Conservation (phyloP, 1,140 invertebrate species). For the Atta colombica region DNA sequence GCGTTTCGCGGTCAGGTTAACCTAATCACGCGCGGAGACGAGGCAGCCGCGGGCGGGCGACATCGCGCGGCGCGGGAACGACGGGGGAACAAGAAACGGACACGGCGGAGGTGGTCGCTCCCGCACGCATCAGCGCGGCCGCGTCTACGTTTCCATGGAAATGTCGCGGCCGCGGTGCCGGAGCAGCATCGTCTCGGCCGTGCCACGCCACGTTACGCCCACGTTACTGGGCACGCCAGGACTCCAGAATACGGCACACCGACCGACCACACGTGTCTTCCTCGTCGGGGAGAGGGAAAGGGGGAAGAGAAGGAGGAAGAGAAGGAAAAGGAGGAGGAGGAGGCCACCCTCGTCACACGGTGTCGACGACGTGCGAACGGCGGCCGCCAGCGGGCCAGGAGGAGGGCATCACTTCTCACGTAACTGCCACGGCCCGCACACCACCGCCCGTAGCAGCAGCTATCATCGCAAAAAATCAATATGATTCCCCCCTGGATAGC, state of each 20-base stretch:
- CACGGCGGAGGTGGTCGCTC: constrained; percentile 37
- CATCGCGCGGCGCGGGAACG: neutral
- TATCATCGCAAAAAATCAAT: no score
- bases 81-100: neutral
- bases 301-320: no score
- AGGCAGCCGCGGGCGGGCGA: neutral
- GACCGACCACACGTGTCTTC: neutral
- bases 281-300: neutral
- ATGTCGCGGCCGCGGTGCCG: constrained; percentile 37
- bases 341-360: neutral
- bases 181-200: constrained; percentile 4
- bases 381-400: no score
- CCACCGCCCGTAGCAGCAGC: no score
- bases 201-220: neutral
- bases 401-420: no score
- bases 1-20: neutral
- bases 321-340: no score
- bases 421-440: no score
- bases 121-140: constrained; percentile 18
- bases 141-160: constrained; percentile 58
- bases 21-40: neutral
- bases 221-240: neutral
- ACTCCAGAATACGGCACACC: neutral
- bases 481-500: no score
- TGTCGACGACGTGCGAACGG: no score